Conservation (phyloP, 2,113 vertebrate species). For the Nicator chloris region DNA sequence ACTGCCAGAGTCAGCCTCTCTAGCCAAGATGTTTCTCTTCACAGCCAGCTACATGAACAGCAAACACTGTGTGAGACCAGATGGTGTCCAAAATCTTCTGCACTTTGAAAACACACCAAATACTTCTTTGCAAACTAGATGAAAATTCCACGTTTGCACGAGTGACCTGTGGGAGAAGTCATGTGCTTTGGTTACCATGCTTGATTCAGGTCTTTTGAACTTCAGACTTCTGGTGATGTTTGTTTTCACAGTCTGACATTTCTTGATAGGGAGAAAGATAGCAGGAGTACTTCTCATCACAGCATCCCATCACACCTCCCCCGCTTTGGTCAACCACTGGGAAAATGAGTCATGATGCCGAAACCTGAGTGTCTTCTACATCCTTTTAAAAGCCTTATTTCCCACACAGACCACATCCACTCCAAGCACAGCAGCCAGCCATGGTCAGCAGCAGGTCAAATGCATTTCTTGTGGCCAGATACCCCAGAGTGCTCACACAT, state of each 20-base stretch:
- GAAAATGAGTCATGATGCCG: not conserved
- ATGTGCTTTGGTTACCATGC: accelerated
- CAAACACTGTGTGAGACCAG: not conserved
- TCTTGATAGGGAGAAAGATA: not conserved
- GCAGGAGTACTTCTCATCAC: not conserved
- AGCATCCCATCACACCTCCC: not conserved
- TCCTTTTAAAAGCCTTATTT: not conserved
- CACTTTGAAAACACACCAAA: not conserved
- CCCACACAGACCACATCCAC: not conserved
- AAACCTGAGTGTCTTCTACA: not conserved
- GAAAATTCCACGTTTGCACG: not conserved
- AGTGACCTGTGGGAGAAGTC: not conserved
- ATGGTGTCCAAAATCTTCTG: not conserved
- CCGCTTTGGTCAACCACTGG: not conserved
- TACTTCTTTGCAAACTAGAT: not conserved
- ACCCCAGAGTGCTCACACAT: no score
- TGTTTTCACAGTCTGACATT: not conserved
- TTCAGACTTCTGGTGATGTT: not conserved
- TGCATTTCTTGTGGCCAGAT: not conserved
- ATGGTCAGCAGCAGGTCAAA: not conserved
- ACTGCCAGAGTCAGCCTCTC: not conserved
- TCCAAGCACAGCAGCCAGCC: not conserved
- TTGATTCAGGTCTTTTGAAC: not conserved
- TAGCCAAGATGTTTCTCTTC: not conserved
- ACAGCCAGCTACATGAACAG: not conserved